A percentile compares a stretch with the other conserved stretches of the same genome.
Conservation (phyloP, 2,113 vertebrate genomes). For the Aplodontia rufa region DNA sequence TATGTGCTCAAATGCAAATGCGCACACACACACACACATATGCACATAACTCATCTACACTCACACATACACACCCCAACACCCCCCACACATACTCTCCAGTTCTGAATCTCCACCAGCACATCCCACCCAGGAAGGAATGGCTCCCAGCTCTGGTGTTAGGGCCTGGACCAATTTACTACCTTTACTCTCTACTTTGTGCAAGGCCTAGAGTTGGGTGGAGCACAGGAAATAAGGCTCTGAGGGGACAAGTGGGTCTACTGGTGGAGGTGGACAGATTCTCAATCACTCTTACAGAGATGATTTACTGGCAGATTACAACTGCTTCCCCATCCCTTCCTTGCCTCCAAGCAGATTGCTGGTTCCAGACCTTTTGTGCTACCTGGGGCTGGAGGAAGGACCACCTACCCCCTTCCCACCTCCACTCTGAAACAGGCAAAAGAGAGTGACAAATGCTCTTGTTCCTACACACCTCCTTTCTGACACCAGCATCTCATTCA, state of each 20-base stretch:
- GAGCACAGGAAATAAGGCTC: background rate
- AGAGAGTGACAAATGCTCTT: rapidly evolving
- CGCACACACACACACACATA: background rate
- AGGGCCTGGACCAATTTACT: background rate
- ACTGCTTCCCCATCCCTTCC: background rate
- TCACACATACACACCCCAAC: background rate
- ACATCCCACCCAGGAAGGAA: background rate
- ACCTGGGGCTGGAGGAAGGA: background rate
- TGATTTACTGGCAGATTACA: background rate
- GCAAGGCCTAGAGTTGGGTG: background rate
- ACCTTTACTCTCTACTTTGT: background rate
- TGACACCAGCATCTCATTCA: background rate
- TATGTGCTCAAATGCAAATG: rapidly evolving
- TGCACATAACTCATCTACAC: background rate
- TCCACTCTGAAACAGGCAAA: background rate
- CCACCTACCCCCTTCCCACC: too few species aligned
- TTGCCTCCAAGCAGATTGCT: background rate
- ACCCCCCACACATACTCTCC: background rate
- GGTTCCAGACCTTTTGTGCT: background rate
- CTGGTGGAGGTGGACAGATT: background rate
- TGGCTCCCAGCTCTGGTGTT: background rate
- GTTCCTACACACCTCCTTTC: background rate
- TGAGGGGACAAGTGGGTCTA: background rate
- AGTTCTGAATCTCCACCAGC: background rate
- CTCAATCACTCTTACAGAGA: background rate